These are phyloP conservation scores for Leiothrix lutea DNA, from an alignment of 2,113 vertebrate genomes.

Conservation along the genomic window DNA sequence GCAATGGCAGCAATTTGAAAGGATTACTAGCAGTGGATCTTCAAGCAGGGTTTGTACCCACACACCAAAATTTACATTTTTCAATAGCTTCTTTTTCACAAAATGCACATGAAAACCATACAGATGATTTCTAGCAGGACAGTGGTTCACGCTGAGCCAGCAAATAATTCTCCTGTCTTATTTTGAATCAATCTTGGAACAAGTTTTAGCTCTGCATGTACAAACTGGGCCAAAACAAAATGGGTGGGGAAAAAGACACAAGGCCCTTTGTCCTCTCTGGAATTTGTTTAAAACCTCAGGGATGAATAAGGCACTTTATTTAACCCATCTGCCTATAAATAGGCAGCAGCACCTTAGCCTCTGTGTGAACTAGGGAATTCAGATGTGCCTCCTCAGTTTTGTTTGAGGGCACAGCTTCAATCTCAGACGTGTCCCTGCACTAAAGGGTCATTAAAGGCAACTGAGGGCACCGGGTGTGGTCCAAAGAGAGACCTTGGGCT, in stretches of 20 bases:
- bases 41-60: neutral
- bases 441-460: neutral
- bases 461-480: neutral
- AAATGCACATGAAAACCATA: neutral
- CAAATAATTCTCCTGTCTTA: constrained; percentile 33
- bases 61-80: neutral
- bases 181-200: constrained; percentile 21
- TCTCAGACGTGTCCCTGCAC: neutral
- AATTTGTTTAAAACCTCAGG: constrained; percentile 41
- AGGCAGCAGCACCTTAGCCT: constrained; percentile 12
- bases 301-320: constrained; percentile 48
- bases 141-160: neutral
- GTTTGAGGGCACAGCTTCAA: neutral
- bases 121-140: neutral
- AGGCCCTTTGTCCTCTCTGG: constrained; percentile 50
- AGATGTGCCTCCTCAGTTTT: neutral
- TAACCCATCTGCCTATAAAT: constrained; percentile 52
- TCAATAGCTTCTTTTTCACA: neutral
- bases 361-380: neutral
- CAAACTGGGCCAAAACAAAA: neutral
- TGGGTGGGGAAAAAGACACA: constrained; percentile 36
- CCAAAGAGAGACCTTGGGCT: neutral
- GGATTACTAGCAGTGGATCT: neutral
- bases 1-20: neutral
- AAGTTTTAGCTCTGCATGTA: neutral